A percentile compares a stretch with the other conserved stretches of the same genome.
Evolutionary conservation across 1,140 invertebrate species (phyloP).

Genomic region (Drosophila bocki): DNA sequence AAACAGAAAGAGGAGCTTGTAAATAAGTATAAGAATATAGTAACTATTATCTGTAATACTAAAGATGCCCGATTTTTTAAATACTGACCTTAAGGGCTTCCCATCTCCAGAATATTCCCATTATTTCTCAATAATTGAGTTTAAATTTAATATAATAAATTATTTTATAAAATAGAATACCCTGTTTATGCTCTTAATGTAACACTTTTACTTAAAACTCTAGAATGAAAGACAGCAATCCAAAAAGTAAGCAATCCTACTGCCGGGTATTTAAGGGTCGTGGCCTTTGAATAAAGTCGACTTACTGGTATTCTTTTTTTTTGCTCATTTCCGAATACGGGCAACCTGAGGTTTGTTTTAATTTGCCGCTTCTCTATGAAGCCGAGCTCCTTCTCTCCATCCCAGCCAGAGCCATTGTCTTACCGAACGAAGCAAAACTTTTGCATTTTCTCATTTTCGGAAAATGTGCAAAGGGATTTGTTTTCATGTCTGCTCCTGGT

Average conservation of each 20-base stretch:
- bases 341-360: conserved; percentile 84
- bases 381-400: conserved; percentile 5
- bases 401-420: conserved; percentile 61
- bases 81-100: neutral
- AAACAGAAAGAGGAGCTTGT: neutral
- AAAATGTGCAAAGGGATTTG: conserved; percentile 84
- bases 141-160: too few relatives aligned
- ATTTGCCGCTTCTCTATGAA: conserved; percentile 80
- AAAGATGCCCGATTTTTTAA: too few relatives aligned
- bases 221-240: neutral
- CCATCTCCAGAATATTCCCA: neutral
- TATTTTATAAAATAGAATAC: neutral
- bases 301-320: conserved; percentile 32
- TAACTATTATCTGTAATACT: too few relatives aligned
- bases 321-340: conserved; percentile 82
- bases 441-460: conserved; percentile 83
- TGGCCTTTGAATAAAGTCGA: neutral
- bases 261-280: conserved; percentile 10
- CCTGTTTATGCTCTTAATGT: neutral
- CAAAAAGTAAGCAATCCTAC: neutral
- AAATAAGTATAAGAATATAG: too few relatives aligned
- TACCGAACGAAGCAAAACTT: conserved; percentile 72
- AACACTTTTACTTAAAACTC: too few relatives aligned
- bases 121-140: neutral
- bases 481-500: conserved; percentile 71